These are phyloP conservation scores for Alligator mississippiensis DNA, from an alignment of 2,113 vertebrate species.

Conservation along the genomic window DNA sequence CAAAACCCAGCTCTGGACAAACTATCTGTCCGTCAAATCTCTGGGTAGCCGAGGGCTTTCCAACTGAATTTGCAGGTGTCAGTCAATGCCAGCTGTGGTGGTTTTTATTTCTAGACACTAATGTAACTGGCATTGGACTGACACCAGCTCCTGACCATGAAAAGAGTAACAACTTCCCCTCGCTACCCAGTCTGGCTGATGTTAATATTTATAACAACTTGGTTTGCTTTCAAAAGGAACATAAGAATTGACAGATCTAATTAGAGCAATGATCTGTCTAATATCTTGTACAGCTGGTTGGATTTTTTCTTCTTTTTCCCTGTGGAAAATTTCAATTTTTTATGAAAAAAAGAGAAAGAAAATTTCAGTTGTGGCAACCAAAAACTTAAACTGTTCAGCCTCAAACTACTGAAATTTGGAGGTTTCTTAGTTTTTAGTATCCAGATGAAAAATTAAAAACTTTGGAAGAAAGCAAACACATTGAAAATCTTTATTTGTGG, in stretches of 20 bases:
- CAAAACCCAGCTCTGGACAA: rapidly evolving
- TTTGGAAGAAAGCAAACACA: background rate
- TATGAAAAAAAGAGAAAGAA: background rate
- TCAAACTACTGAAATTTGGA: background rate
- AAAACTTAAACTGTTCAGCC: background rate
- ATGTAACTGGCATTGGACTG: background rate
- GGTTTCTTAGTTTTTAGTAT: background rate
- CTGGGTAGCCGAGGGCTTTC: background rate
- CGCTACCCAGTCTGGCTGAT: background rate
- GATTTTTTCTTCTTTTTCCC: background rate
- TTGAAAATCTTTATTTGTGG: background rate
- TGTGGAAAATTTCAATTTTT: background rate
- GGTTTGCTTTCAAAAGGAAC: background rate
- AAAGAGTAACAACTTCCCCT: background rate
- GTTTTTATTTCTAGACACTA: background rate
- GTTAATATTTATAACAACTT: background rate
- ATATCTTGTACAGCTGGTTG: background rate
- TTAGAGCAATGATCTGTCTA: background rate
- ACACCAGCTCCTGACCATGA: background rate
- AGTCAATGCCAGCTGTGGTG: background rate
- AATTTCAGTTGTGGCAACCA: background rate
- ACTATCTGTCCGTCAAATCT: background rate
- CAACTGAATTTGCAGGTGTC: rapidly evolving
- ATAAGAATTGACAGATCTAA: background rate
- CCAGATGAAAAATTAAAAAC: background rate